Conservation (phyloP, 2,113 vertebrate genomes). For the Dipodomys stephensi region DNA sequence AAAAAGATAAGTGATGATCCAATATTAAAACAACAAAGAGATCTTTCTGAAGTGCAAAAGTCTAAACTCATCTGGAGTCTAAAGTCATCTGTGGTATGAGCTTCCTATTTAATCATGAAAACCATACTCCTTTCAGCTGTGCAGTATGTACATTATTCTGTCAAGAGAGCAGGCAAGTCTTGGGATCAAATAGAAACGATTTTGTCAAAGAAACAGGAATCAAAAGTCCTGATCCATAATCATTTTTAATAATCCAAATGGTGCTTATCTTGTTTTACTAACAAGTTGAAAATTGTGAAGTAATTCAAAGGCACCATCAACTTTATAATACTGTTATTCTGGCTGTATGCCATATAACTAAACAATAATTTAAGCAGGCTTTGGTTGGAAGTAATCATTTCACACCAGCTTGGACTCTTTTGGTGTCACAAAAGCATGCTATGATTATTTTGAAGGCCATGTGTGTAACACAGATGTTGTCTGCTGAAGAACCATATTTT, state of each 20-base stretch:
- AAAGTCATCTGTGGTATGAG: conserved; percentile 39
- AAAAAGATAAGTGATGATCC: conserved; percentile 36
- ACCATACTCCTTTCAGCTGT: conserved; percentile 22
- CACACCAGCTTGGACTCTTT: conserved; percentile 50
- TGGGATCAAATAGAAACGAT: conserved; percentile 50
- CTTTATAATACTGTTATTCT: conserved; percentile 67
- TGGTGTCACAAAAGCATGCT: conserved; percentile 54
- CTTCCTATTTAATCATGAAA: conserved; percentile 61
- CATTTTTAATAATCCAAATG: conserved; percentile 47
- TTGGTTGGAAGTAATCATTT: conserved; percentile 53
- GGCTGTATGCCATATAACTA: conserved; percentile 16
- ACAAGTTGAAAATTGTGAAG: conserved; percentile 45
- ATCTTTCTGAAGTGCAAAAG: conserved; percentile 50
- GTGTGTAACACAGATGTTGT: conserved; percentile 60
- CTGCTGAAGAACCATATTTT: conserved; percentile 50
- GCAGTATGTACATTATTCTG: conserved; percentile 24
- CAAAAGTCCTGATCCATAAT: conserved; percentile 19
- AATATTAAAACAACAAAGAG: conserved; percentile 51
- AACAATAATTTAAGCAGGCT: conserved; percentile 55
- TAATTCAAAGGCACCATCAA: conserved; percentile 45
- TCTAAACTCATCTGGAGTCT: conserved; percentile 19
- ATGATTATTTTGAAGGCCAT: conserved; percentile 63
- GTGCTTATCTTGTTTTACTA: conserved; percentile 67
- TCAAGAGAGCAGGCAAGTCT: conserved; percentile 49
- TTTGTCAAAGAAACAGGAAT: conserved; percentile 62